Conservation (phyloP, 1,140 invertebrate genomes). For the Drosophila orena region DNA sequence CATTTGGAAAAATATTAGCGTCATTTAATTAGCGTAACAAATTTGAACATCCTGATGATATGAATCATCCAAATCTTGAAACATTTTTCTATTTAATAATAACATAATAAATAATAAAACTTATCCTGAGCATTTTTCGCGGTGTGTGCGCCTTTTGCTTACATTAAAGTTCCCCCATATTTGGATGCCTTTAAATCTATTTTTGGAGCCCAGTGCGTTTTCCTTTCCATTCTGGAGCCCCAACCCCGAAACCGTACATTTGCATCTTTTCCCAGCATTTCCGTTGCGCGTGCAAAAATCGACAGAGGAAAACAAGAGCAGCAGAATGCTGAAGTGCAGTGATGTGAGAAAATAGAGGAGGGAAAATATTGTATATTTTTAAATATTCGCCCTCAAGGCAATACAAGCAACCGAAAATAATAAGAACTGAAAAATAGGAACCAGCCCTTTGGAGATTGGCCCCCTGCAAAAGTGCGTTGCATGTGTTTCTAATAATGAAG, state of each 20-base stretch:
- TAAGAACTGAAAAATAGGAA: slow-evolving; percentile 38
- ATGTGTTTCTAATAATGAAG: slow-evolving; percentile 82
- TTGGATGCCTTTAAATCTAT: slow-evolving; percentile 47
- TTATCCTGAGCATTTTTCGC: not conserved
- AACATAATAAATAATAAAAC: not conserved
- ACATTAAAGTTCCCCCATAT: slow-evolving; percentile 29
- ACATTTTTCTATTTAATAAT: too few species aligned
- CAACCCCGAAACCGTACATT: slow-evolving; percentile 9
- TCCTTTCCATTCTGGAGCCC: slow-evolving; percentile 33
- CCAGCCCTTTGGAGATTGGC: slow-evolving; percentile 36
- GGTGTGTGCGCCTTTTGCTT: slow-evolving; percentile 42
- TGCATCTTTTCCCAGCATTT: slow-evolving; percentile 41
- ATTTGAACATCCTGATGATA: too few species aligned
- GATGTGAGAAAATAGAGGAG: slow-evolving; percentile 40
- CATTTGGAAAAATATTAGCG: too few species aligned
- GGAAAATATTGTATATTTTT: slow-evolving; percentile 46
- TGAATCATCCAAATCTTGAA: too few species aligned
- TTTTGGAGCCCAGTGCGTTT: slow-evolving; percentile 58
- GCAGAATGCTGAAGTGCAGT: slow-evolving; percentile 32
- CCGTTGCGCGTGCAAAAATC: slow-evolving; percentile 54
- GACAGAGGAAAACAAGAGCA: slow-evolving; percentile 21
- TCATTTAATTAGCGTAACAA: too few species aligned
- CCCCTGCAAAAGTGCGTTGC: slow-evolving; percentile 28
- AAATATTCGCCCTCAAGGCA: slow-evolving; percentile 40
- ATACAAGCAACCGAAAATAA: slow-evolving; percentile 13